Evolutionary conservation across 1,140 invertebrate species (phyloP).

Genomic region (Coenobita brevimanus): DNA sequence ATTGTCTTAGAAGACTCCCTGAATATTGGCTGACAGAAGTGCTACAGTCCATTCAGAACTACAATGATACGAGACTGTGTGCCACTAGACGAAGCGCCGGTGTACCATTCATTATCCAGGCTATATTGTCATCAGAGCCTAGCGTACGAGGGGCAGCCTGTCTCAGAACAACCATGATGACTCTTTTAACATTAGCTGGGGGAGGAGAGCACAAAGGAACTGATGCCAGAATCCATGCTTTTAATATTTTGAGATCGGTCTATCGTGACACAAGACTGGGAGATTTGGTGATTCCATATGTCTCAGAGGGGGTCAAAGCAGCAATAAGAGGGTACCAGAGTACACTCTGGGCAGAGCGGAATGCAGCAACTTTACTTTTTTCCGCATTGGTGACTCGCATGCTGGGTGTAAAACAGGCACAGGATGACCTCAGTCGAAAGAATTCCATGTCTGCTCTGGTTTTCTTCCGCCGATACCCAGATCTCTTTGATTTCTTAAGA

Average conservation of each 20-base stretch:
- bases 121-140: conserved; percentile 72
- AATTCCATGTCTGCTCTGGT: conserved; percentile 82
- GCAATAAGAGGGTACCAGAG: conserved; percentile 85
- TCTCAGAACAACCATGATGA: conserved; percentile 67
- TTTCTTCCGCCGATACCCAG: conserved; percentile 90
- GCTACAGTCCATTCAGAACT: conserved; percentile 77
- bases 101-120: conserved; percentile 92
- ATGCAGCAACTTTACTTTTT: conserved; percentile 89
- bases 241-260: conserved; percentile 89
- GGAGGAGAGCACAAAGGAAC: conserved; percentile 25
- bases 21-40: conserved; percentile 82
- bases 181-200: conserved; percentile 50
- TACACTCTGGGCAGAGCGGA: conserved; percentile 87
- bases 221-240: conserved; percentile 81
- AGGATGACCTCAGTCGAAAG: conserved; percentile 81
- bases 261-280: conserved; percentile 84
- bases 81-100: conserved; percentile 92
- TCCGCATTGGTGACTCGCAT: conserved; percentile 88
- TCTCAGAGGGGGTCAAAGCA: conserved; percentile 82
- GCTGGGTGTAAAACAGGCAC: conserved; percentile 89
- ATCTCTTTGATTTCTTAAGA: conserved; percentile 85
- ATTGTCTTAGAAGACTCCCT: conserved; percentile 79
- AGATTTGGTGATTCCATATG: conserved; percentile 80
- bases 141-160: conserved; percentile 48
- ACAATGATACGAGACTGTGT: conserved; percentile 79